phyloP scores from a whole-genome alignment of 2,888 invertebrate genomes.

The Drosophila vallismaia region DNA sequence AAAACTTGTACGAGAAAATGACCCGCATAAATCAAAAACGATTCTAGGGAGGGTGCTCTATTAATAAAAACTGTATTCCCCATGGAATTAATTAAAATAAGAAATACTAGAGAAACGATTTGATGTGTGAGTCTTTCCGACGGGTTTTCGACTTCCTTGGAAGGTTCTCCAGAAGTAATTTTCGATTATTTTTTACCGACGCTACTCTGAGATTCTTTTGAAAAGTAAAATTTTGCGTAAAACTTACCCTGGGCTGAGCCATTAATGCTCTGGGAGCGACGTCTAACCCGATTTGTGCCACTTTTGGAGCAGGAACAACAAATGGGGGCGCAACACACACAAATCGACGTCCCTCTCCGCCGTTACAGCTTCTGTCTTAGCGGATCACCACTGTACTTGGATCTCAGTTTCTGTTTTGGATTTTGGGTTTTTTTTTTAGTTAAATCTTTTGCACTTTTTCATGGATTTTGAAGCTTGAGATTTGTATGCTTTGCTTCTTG shows the following conservation, averaged over 20 bases:
- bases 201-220: too few relatives aligned
- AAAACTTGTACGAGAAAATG: slow-evolving; percentile 31
- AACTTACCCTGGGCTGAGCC: slow-evolving; percentile 85
- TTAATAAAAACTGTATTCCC: slow-evolving; percentile 23
- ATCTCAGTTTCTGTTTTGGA: slow-evolving; percentile 11
- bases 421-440: slow-evolving; percentile 19
- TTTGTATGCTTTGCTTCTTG: slow-evolving; percentile 33
- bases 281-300: slow-evolving; percentile 85
- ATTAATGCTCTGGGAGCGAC: slow-evolving; percentile 85
- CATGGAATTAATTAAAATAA: slow-evolving; percentile 27
- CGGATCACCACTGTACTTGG: slow-evolving; percentile 58
- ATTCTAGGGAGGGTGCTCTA: slow-evolving; percentile 11
- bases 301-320: slow-evolving; percentile 82
- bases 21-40: slow-evolving; percentile 49
- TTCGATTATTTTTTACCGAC: too few relatives aligned
- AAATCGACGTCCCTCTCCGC: slow-evolving; percentile 64
- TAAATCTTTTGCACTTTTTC: slow-evolving; percentile 53
- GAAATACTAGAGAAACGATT: neutral
- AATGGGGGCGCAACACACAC: slow-evolving; percentile 78
- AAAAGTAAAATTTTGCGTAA: too few relatives aligned
- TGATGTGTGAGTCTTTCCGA: slow-evolving; percentile 5
- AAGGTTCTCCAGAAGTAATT: too few relatives aligned
- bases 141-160: slow-evolving; percentile 11
- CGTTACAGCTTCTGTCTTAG: slow-evolving; percentile 17
- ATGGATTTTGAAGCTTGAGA: slow-evolving; percentile 35